These are phyloP conservation scores for Eilema caniola DNA, from an alignment of 2,888 invertebrate species.

Conservation along the genomic window DNA sequence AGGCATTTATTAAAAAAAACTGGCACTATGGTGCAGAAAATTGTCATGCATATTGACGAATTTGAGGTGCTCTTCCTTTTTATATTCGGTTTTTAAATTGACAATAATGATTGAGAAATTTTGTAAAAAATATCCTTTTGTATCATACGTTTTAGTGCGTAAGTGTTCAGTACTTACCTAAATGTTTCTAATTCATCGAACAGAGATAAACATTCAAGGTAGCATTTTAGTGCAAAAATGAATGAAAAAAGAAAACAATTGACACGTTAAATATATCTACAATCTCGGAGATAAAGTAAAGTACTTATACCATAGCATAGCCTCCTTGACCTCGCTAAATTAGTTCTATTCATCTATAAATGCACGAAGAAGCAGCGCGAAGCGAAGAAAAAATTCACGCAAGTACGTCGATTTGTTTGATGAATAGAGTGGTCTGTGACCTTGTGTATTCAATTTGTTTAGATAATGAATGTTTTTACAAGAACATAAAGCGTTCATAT, in stretches of 20 bases:
- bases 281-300: neutral
- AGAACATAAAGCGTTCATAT: neutral
- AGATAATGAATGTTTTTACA: neutral
- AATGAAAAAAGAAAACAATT: neutral
- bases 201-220: no score
- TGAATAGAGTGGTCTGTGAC: neutral
- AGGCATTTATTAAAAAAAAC: no score
- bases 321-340: slow-evolving; percentile 21
- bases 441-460: slow-evolving; percentile 8
- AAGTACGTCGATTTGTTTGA: neutral
- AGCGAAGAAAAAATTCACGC: slow-evolving; percentile 16
- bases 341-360: slow-evolving; percentile 8
- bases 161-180: no score
- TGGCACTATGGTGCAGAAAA: no score
- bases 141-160: no score
- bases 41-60: no score
- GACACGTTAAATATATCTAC: neutral
- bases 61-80: no score
- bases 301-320: slow-evolving; percentile 2
- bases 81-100: no score
- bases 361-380: slow-evolving; percentile 32
- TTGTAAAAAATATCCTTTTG: no score
- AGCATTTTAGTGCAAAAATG: no score
- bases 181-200: no score
- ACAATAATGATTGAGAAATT: no score